Evolutionary conservation across 2,888 invertebrate species (phyloP), one percentile per base, ranked within the genome.

Genomic region (Spodoptera littoralis): DNA sequence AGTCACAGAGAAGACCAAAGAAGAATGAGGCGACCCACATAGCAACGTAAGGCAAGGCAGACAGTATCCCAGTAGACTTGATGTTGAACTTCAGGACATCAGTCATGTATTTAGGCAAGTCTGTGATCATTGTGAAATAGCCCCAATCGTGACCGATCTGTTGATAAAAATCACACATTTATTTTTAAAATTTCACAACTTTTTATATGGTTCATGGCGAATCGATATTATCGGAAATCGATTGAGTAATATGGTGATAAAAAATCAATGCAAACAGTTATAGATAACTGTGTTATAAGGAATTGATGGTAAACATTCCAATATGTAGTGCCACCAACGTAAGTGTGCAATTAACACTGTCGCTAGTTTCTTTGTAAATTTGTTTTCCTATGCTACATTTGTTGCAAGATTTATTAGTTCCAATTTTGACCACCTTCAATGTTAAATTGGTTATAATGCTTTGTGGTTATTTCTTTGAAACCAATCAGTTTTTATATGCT

Each of bases 61-160:
- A 96, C 47, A 96, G 90, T 0, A 95, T 88, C 3, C 96, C 96
- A 62, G 96, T 96, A 78, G 96, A 89, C 73, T 95, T 94, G 60
- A 97, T 96, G 80, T 96, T 95, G 85, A 96, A 96, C 79, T 96
- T 95, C 54, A 97, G 88, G 1, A 97, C 96, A 63, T 96, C 96
- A 45, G 95, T 96, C 96, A 96, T 96, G 87, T 96, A 97, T 69
- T 96, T 96, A 0, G 97, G 97, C 11, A 97, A 89, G 81, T 97
- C 96, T 0, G 96, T 96, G 24, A 96, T 95, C 95, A 97, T 96
- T 5, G 96, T 96, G 85, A 96, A 96, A 82, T 96, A 96, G 4
- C 96, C 96, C 96, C 96, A 97, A 80, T 96, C 96, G 85, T 96
- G 96, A 3, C 96, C 96, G 69, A 96, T 92, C 93, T 96, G 93